These are phyloP conservation scores for Euplagia quadripunctaria DNA, from an alignment of 2,888 invertebrate species.

Conservation along the genomic window DNA sequence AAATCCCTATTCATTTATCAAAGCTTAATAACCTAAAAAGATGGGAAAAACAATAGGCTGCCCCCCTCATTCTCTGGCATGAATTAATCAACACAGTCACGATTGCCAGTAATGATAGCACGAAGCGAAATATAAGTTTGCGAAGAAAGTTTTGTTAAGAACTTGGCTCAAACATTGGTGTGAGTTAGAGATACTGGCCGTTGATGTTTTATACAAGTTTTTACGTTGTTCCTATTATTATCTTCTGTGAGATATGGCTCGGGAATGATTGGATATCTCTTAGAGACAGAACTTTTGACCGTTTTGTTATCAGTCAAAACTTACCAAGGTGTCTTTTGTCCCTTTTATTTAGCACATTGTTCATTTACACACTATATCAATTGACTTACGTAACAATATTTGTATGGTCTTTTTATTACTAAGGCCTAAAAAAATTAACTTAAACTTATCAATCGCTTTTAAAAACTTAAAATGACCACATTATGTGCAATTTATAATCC, in stretches of 20 bases:
- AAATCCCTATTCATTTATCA: constrained; percentile 66
- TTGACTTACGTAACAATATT: too few species aligned
- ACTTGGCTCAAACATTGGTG: constrained; percentile 54
- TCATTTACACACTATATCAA: neutral
- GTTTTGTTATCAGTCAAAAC: constrained; percentile 28
- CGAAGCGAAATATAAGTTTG: constrained; percentile 71
- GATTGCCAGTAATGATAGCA: constrained; percentile 80
- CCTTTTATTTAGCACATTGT: neutral
- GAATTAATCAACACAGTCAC: constrained; percentile 84
- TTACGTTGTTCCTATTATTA: constrained; percentile 60
- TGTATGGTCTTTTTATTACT: too few species aligned
- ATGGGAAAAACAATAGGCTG: constrained; percentile 68
- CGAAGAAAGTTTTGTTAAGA: constrained; percentile 65
- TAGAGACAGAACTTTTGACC: constrained; percentile 41
- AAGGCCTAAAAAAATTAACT: too few species aligned
- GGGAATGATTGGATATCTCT: constrained; percentile 63
- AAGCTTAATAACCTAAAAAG: constrained; percentile 65
- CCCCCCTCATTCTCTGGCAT: constrained; percentile 48
- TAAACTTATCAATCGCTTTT: too few species aligned
- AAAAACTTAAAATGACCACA: too few species aligned
- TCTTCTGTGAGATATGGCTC: constrained; percentile 56
- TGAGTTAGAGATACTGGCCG: constrained; percentile 71
- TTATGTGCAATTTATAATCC: too few species aligned
- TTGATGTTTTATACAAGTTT: constrained; percentile 70
- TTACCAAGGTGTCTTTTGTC: neutral